phyloP scores from a whole-genome alignment of 2,888 invertebrate genomes.

The Parnassius glacialis region DNA sequence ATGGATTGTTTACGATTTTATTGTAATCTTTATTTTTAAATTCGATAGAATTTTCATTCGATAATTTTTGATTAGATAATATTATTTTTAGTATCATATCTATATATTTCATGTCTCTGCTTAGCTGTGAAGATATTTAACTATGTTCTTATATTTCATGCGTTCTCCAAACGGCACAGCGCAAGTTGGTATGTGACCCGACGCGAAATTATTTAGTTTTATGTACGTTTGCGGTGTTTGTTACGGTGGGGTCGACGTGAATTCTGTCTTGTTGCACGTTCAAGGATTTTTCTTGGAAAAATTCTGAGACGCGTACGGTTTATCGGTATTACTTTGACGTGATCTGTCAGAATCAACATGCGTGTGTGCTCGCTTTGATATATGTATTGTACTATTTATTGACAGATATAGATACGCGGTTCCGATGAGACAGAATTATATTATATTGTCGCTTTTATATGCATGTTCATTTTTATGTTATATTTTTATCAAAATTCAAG shows the following conservation, averaged over 20 bases:
- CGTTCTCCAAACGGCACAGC: constrained; percentile 63
- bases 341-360: constrained; percentile 24
- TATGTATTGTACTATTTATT: neutral
- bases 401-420: constrained; percentile 2
- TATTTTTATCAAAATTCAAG: no score
- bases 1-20: no score
- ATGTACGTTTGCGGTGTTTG: constrained; percentile 5
- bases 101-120: constrained; percentile 16
- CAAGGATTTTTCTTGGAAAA: constrained; percentile 1
- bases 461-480: constrained; percentile 9
- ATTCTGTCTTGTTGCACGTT: constrained; percentile 42
- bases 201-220: constrained; percentile 23
- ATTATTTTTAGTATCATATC: neutral
- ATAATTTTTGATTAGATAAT: no score
- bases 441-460: constrained; percentile 22
- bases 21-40: no score
- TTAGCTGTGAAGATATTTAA: constrained; percentile 18
- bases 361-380: constrained; percentile 19
- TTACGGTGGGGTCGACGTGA: constrained; percentile 17
- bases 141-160: constrained; percentile 60
- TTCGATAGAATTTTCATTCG: no score
- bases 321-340: constrained; percentile 6
- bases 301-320: neutral
- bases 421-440: constrained; percentile 35
- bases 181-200: constrained; percentile 73